These are phyloP conservation scores for Nerophis lumbriciformis DNA, from an alignment of 2,113 vertebrate genomes.

Conservation along the genomic window DNA sequence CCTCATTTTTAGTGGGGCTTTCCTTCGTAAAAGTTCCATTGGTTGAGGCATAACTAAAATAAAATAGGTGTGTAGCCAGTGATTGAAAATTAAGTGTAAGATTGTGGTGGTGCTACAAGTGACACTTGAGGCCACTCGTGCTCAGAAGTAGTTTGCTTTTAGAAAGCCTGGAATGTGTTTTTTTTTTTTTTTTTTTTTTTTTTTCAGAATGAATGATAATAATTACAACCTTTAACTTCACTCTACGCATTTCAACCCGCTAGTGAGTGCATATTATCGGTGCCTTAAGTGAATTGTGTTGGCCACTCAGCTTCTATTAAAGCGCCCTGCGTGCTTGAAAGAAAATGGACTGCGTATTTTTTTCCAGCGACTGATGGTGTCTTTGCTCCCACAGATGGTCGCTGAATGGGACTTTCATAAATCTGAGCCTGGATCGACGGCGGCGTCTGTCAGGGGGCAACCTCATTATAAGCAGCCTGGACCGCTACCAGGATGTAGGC, in stretches of 20 bases:
- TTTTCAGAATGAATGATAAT: conserved; percentile 3
- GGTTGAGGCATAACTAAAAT: too few species aligned
- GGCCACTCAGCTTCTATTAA: conserved; percentile 36
- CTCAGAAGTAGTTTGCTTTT: not conserved
- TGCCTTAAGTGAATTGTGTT: conserved; percentile 30
- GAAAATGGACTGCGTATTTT: conserved; percentile 34
- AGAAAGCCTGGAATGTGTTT: not conserved
- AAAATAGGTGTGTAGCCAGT: too few species aligned
- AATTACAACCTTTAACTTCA: conserved; percentile 3
- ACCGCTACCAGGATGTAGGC: conserved; percentile 82
- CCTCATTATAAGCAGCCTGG: conserved; percentile 89
- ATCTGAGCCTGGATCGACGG: conserved; percentile 82
- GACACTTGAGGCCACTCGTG: too few species aligned
- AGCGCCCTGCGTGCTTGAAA: conserved; percentile 39
- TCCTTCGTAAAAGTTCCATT: too few species aligned
- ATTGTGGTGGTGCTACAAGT: too few species aligned
- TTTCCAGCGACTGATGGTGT: conserved; percentile 60
- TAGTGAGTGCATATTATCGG: conserved; percentile 22
- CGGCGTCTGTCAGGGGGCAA: conserved; percentile 85
- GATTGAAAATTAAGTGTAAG: too few species aligned
- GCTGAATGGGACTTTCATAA: conserved; percentile 86
- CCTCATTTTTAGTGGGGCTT: too few species aligned
- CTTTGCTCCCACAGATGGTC: conserved; percentile 84
- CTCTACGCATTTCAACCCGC: not conserved
- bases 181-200: not conserved